A percentile compares a stretch with the other conserved stretches of the same genome.
phyloP scores from a whole-genome alignment of 2,113 vertebrate genomes.

The Axis porcinus region DNA sequence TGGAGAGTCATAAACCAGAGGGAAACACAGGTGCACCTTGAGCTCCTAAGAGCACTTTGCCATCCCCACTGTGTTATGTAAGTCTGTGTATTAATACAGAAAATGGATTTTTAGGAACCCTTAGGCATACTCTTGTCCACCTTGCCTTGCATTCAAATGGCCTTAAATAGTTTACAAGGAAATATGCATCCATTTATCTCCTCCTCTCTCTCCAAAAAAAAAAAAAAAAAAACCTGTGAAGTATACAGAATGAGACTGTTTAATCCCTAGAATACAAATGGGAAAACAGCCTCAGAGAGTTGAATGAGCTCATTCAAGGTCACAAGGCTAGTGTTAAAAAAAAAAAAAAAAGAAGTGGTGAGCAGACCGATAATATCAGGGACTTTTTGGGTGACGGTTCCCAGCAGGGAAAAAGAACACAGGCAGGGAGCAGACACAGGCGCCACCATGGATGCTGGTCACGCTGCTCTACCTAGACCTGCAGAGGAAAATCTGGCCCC shows the following conservation, averaged over 20 bases:
- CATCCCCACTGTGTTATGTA: neutral
- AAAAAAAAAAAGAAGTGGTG: neutral
- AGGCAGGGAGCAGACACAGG: neutral
- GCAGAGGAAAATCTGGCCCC: neutral
- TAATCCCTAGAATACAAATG: neutral
- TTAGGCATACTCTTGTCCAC: neutral
- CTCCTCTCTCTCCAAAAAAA: neutral
- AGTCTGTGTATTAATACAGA: neutral
- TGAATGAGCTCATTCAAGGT: neutral
- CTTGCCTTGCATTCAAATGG: neutral
- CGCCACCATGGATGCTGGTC: rapidly evolving
- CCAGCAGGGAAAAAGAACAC: neutral
- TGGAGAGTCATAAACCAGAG: neutral
- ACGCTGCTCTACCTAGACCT: rapidly evolving
- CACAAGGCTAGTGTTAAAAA: neutral
- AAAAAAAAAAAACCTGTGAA: neutral
- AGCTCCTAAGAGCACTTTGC: neutral
- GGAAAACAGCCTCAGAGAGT: neutral
- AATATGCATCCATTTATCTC: neutral
- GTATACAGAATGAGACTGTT: neutral
- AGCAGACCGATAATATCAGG: neutral
- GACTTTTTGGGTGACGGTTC: neutral
- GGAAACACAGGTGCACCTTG: too few relatives aligned
- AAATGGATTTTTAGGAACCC: neutral
- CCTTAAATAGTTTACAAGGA: neutral